Evolutionary conservation across 2,113 vertebrate genomes (phyloP).

Genomic region (Aythya baeri): DNA sequence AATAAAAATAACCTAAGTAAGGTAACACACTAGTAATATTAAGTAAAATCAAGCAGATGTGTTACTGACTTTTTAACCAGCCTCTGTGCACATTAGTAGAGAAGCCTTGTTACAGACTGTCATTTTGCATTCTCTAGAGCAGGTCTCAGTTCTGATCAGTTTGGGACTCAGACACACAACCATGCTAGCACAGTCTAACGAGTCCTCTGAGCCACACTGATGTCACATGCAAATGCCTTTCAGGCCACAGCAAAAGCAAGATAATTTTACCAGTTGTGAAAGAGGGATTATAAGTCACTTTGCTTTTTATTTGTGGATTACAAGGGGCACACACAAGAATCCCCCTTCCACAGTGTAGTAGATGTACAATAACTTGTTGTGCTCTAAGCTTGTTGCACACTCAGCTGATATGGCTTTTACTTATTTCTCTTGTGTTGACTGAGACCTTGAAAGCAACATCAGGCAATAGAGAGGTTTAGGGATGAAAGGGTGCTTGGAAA

Average conservation of each 20-base stretch:
- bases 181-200: neutral
- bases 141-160: neutral
- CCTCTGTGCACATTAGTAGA: neutral
- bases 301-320: neutral
- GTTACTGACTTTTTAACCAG: neutral
- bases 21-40: neutral
- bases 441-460: neutral
- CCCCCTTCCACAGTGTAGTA: neutral
- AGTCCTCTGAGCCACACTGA: neutral
- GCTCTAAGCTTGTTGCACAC: neutral
- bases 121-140: neutral
- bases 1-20: neutral
- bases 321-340: neutral
- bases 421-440: neutral
- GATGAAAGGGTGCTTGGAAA: neutral
- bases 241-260: neutral
- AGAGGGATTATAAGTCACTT: neutral
- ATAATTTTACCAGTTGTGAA: neutral
- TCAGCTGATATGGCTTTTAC: neutral
- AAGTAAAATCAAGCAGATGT: neutral
- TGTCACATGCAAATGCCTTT: neutral
- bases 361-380: neutral
- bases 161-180: neutral
- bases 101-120: accelerated
- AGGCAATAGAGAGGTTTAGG: neutral